phyloP scores from a whole-genome alignment of 2,113 vertebrate genomes.

The Ameiurus melas region DNA sequence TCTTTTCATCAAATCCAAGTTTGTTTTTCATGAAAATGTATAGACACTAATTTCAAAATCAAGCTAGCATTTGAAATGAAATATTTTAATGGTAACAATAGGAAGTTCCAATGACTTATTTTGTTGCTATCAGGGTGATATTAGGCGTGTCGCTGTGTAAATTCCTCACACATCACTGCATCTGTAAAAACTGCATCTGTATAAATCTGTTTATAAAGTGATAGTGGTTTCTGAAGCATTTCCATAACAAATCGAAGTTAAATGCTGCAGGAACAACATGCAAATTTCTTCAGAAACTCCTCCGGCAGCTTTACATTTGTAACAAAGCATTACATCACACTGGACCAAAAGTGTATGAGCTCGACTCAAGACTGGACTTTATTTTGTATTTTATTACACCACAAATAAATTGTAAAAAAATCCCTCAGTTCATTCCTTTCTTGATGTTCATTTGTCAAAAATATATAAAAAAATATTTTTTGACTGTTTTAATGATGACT shows the following conservation, averaged over 20 bases:
- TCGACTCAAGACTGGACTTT: not conserved
- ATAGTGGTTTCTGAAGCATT: not conserved
- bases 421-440: not conserved
- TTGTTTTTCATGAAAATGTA: not conserved
- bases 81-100: not conserved
- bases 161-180: not conserved
- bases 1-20: not conserved
- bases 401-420: not conserved
- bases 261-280: not conserved
- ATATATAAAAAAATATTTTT: not conserved
- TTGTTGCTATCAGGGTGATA: not conserved
- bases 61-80: not conserved
- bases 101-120: not conserved
- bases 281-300: not conserved
- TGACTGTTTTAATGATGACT: not conserved
- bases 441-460: not conserved
- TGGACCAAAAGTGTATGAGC: not conserved
- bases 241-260: constrained; percentile 19
- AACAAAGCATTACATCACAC: not conserved
- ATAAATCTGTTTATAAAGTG: not conserved
- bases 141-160: not conserved
- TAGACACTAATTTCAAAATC: not conserved
- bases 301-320: constrained; percentile 6
- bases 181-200: not conserved
- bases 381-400: not conserved